Evolutionary conservation across 2,113 vertebrate species (phyloP).

Genomic region (Spea multiplicata): DNA sequence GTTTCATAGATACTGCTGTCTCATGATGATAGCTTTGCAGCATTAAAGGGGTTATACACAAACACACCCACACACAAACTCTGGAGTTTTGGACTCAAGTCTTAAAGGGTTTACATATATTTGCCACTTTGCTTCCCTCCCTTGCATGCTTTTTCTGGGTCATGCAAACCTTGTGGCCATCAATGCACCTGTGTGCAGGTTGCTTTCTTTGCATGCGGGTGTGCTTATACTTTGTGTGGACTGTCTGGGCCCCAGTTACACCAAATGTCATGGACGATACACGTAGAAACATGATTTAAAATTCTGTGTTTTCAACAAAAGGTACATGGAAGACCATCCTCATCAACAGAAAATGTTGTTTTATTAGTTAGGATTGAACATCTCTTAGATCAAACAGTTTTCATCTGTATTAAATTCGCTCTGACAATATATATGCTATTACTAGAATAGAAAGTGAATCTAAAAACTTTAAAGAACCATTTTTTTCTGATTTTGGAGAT

Average conservation of each 20-base stretch:
- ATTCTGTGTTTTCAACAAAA: neutral
- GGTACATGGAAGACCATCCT: neutral
- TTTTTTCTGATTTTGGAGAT: slow-evolving; percentile 27
- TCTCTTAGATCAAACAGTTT: slow-evolving; percentile 34
- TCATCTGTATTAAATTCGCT: slow-evolving; percentile 30
- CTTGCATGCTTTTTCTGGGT: too few relatives aligned
- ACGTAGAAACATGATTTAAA: slow-evolving; percentile 4
- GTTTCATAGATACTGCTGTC: too few relatives aligned
- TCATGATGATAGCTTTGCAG: too few relatives aligned
- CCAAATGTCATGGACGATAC: neutral
- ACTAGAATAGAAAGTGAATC: slow-evolving; percentile 3
- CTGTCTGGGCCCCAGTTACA: neutral
- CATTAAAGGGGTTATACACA: too few relatives aligned
- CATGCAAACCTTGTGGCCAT: too few relatives aligned
- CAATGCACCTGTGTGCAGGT: too few relatives aligned
- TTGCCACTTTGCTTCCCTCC: too few relatives aligned
- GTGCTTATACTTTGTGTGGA: too few relatives aligned
- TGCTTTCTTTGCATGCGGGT: too few relatives aligned
- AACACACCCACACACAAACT: too few relatives aligned
- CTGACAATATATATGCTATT: slow-evolving; percentile 25
- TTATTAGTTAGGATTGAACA: slow-evolving; percentile 29
- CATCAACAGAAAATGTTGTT: slow-evolving; percentile 10
- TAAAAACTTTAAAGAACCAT: slow-evolving; percentile 21
- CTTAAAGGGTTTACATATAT: too few relatives aligned
- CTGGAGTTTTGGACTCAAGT: too few relatives aligned